phyloP scores from a whole-genome alignment of 2,797 vertebrate species.

The Phrynocephalus forsythii region DNA sequence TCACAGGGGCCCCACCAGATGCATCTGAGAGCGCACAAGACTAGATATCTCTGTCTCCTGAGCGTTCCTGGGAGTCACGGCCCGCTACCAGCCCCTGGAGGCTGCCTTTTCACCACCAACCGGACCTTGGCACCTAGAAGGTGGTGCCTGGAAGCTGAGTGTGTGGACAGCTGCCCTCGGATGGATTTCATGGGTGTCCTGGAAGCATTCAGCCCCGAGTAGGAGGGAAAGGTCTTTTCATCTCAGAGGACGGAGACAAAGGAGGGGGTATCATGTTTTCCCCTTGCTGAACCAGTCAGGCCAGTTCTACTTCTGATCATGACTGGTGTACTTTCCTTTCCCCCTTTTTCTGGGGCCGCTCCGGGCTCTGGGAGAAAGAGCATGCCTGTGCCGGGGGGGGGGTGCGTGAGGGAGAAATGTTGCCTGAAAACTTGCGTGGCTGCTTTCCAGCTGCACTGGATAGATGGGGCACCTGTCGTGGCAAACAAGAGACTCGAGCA shows the following conservation, averaged over 20 bases:
- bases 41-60: no score
- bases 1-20: no score
- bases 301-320: slow-evolving; percentile 66
- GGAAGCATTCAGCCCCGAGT: background rate
- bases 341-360: background rate
- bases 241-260: slow-evolving; percentile 41
- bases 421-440: background rate
- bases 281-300: slow-evolving; percentile 61
- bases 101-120: no score
- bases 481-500: background rate
- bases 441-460: background rate
- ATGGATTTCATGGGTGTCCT: background rate
- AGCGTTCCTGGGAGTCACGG: no score
- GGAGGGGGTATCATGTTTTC: slow-evolving; percentile 16
- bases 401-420: background rate
- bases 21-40: no score
- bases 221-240: slow-evolving; percentile 38
- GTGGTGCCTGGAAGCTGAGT: no score
- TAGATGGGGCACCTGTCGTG: background rate
- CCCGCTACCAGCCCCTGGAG: no score
- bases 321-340: background rate
- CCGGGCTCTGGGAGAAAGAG: background rate
- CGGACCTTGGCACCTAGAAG: no score
- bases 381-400: background rate
- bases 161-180: no score